phyloP scores from a whole-genome alignment of 2,113 vertebrate genomes.

The Limnothrissa miodon region DNA sequence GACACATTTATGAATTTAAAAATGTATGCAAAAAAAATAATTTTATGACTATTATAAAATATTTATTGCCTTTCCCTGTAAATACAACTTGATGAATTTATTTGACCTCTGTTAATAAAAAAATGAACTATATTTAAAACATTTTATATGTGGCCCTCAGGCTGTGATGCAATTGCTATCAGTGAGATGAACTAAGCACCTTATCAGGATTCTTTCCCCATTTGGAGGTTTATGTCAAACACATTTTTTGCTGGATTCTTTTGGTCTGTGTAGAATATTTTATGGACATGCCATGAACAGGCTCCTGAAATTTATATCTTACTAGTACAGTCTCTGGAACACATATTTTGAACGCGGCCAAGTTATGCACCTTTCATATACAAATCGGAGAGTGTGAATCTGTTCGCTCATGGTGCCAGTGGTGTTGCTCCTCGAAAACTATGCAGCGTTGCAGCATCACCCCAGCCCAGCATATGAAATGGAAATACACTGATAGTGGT shows the following conservation, averaged over 20 bases:
- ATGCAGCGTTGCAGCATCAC: slow-evolving; percentile 18
- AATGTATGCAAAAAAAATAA: slow-evolving; percentile 75
- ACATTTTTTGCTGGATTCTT: not conserved
- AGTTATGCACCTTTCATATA: slow-evolving; percentile 67
- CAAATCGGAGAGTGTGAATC: slow-evolving; percentile 56
- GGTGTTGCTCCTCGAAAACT: slow-evolving; percentile 48
- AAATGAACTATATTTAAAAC: slow-evolving; percentile 79
- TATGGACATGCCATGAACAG: slow-evolving; percentile 5
- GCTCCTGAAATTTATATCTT: slow-evolving; percentile 1
- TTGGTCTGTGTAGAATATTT: slow-evolving; percentile 22
- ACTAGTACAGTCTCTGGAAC: slow-evolving; percentile 61
- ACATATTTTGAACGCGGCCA: slow-evolving; percentile 54
- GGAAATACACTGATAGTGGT: slow-evolving; percentile 28
- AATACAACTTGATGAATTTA: slow-evolving; percentile 81
- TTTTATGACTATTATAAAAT: slow-evolving; percentile 84
- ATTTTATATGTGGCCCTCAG: not conserved
- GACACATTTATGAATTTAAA: slow-evolving; percentile 72
- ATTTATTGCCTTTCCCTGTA: slow-evolving; percentile 83
- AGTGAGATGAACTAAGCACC: slow-evolving; percentile 11
- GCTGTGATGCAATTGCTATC: not conserved
- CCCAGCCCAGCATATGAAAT: slow-evolving; percentile 25
- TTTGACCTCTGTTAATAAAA: slow-evolving; percentile 81
- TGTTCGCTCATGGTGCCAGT: slow-evolving; percentile 50
- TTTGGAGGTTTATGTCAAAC: not conserved
- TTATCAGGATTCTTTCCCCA: not conserved